Evolutionary conservation across 2,888 invertebrate species (phyloP).

Genomic region (Troilus luridus): DNA sequence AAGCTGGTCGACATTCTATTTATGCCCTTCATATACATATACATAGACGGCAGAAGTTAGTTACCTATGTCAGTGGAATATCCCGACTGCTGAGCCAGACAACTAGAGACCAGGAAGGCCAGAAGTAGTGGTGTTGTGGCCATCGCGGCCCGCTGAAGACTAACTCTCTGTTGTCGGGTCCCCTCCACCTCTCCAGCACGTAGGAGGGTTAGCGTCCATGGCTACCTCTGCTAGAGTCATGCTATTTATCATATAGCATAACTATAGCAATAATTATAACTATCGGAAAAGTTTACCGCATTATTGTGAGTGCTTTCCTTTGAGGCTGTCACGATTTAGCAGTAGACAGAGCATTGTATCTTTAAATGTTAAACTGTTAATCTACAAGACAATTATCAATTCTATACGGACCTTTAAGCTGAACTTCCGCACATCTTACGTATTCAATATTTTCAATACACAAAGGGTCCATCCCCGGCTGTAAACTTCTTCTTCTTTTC

Average conservation of each 20-base stretch:
- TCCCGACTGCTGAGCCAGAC: slow-evolving; percentile 31
- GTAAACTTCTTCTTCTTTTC: too few relatives aligned
- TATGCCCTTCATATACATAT: background rate
- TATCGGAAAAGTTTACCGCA: too few relatives aligned
- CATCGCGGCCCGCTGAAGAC: slow-evolving; percentile 37
- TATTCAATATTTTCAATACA: too few relatives aligned
- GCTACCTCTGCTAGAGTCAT: background rate
- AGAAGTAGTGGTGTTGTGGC: background rate
- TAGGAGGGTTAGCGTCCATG: background rate
- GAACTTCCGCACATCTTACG: too few relatives aligned
- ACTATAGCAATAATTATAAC: too few relatives aligned
- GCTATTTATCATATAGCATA: background rate
- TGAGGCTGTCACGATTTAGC: too few relatives aligned
- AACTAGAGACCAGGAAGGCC: background rate
- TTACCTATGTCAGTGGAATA: slow-evolving; percentile 57
- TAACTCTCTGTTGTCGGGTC: background rate
- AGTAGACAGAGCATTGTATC: too few relatives aligned
- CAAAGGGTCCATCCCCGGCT: too few relatives aligned
- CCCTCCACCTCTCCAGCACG: background rate
- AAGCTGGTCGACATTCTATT: background rate
- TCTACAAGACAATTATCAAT: too few relatives aligned
- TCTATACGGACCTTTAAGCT: too few relatives aligned
- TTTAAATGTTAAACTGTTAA: too few relatives aligned
- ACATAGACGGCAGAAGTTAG: background rate
- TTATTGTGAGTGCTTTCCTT: too few relatives aligned